phyloP scores from a whole-genome alignment of 1,140 invertebrate genomes.

The Eriosoma lanigerum region DNA sequence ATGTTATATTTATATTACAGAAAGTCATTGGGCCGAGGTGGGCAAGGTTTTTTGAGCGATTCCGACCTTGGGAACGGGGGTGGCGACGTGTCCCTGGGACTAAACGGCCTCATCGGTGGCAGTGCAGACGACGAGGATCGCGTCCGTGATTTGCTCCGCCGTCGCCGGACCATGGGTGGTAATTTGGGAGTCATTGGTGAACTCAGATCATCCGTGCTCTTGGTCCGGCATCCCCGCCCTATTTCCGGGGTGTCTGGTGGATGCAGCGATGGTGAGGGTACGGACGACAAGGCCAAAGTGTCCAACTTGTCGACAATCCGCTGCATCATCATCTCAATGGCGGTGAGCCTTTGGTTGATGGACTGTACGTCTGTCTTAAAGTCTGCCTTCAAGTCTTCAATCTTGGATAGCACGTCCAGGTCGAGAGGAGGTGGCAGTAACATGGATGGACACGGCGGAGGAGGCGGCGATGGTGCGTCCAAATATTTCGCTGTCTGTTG shows the following conservation, averaged over 20 bases:
- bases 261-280: conserved; percentile 16
- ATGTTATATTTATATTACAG: neutral
- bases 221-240: conserved; percentile 11
- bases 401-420: conserved; percentile 34
- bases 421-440: conserved; percentile 54
- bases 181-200: conserved; percentile 62
- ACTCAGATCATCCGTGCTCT: conserved; percentile 60
- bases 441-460: conserved; percentile 55
- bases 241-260: neutral
- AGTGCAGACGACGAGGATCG: conserved; percentile 65
- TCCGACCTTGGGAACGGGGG: conserved; percentile 57
- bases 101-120: conserved; percentile 60
- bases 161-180: conserved; percentile 67
- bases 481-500: conserved; percentile 57
- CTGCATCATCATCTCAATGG: conserved; percentile 44
- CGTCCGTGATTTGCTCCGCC: conserved; percentile 70
- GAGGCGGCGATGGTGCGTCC: conserved; percentile 58
- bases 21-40: conserved; percentile 50
- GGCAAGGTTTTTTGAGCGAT: conserved; percentile 51
- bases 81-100: conserved; percentile 54
- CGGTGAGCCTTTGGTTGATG: conserved; percentile 54
- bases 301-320: conserved; percentile 55
- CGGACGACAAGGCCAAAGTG: neutral
- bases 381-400: conserved; percentile 53
- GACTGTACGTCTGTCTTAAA: conserved; percentile 56